phyloP scores from a whole-genome alignment of 2,888 invertebrate genomes.

The Philereme vetulata region DNA sequence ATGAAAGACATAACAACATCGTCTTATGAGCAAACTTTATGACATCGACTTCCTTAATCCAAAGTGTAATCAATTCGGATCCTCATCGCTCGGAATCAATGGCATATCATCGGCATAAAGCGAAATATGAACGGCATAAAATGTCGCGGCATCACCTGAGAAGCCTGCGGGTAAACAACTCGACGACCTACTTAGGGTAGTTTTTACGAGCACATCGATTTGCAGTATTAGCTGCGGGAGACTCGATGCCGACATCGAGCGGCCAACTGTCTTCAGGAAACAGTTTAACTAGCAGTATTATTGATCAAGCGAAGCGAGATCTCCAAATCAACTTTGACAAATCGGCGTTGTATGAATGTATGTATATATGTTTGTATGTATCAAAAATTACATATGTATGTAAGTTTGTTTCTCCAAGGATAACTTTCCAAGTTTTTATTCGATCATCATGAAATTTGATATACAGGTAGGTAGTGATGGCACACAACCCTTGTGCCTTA shows the following conservation, averaged over 20 bases:
- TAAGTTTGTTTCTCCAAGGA: no score
- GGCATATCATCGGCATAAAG: constrained; percentile 13
- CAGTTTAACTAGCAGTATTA: no score
- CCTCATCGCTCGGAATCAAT: constrained; percentile 6
- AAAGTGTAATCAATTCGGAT: constrained; percentile 14
- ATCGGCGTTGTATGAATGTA: no score
- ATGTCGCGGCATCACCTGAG: constrained; percentile 4
- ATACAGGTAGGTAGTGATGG: no score
- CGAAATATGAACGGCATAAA: neutral
- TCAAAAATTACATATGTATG: no score
- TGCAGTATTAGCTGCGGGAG: constrained; percentile 12
- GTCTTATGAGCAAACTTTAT: constrained; percentile 15
- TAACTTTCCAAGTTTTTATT: no score
- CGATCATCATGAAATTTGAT: no score
- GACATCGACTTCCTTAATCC: constrained; percentile 14
- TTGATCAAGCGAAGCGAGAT: no score
- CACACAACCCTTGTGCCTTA: no score
- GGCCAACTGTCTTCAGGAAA: constrained; percentile 1
- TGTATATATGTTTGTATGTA: no score
- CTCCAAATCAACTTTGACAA: no score
- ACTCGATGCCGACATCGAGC: neutral
- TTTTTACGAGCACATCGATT: constrained; percentile 20
- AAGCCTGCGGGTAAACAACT: constrained; percentile 15
- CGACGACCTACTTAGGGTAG: constrained; percentile 17
- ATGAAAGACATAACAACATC: constrained; percentile 10